Percentiles rank a stretch among this genome's conserved stretches.
These are phyloP conservation scores for Diplodus sargus DNA, from an alignment of 2,797 vertebrate genomes.

Conservation along the genomic window DNA sequence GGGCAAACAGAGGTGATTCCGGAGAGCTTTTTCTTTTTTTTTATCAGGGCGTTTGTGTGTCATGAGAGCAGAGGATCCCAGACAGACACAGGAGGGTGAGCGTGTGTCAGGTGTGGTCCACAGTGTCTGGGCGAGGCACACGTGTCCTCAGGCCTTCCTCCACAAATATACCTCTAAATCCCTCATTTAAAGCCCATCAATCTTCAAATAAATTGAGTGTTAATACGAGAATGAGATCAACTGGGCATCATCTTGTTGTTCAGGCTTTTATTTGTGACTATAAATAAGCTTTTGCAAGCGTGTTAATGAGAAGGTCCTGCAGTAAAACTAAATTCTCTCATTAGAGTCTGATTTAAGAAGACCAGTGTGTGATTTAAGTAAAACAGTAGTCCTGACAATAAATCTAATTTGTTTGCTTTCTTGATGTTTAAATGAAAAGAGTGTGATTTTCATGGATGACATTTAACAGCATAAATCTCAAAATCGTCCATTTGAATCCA, in stretches of 20 bases:
- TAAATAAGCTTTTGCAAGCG: slow-evolving; percentile 52
- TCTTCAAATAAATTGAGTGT: slow-evolving; percentile 30
- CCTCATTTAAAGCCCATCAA: slow-evolving; percentile 34
- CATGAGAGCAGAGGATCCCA: slow-evolving; percentile 48
- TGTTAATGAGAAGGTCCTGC: slow-evolving; percentile 50
- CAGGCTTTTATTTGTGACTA: slow-evolving; percentile 33
- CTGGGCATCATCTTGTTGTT: slow-evolving; percentile 26
- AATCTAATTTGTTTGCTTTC: slow-evolving; percentile 21
- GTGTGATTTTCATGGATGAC: neutral
- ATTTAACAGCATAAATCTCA: neutral
- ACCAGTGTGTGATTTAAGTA: slow-evolving; percentile 19
- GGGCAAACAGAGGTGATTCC: slow-evolving; percentile 70
- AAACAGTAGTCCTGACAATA: slow-evolving; percentile 17
- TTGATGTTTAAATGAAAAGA: slow-evolving; percentile 8
- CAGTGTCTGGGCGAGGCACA: slow-evolving; percentile 44
- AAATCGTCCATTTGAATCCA: slow-evolving; percentile 4
- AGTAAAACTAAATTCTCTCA: slow-evolving; percentile 32
- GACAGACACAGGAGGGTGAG: slow-evolving; percentile 62
- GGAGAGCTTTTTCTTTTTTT: slow-evolving; percentile 16
- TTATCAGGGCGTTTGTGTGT: slow-evolving; percentile 45
- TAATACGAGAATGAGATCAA: slow-evolving; percentile 44
- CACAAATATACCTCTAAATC: slow-evolving; percentile 19
- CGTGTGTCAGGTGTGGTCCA: slow-evolving; percentile 57
- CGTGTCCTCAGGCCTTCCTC: slow-evolving; percentile 39
- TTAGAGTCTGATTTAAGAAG: slow-evolving; percentile 19